phyloP scores from a whole-genome alignment of 2,888 invertebrate genomes.

The Sinohyriopsis cumingii region DNA sequence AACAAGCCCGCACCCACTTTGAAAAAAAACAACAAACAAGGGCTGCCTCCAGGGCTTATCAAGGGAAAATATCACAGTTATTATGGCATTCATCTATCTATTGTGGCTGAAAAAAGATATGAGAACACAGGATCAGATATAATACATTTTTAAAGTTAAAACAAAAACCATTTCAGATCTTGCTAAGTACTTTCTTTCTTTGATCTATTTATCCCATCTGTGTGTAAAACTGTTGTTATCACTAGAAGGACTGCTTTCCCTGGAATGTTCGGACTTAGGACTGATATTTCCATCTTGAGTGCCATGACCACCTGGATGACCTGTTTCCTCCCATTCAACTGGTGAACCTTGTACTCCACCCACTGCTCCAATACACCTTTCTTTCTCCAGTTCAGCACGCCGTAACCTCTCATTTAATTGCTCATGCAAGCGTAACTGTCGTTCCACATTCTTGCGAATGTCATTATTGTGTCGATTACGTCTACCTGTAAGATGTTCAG shows the following conservation, averaged over 20 bases:
- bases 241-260: constrained; percentile 42
- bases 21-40: too few relatives aligned
- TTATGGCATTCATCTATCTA: too few relatives aligned
- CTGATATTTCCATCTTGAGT: constrained; percentile 23
- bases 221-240: constrained; percentile 7
- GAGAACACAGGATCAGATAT: too few relatives aligned
- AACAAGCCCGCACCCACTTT: too few relatives aligned
- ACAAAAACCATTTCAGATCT: too few relatives aligned
- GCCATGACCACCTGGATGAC: constrained; percentile 8
- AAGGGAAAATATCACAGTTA: too few relatives aligned
- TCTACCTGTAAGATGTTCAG: constrained; percentile 47
- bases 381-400: constrained; percentile 42
- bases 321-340: constrained; percentile 23
- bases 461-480: constrained; percentile 27
- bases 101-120: too few relatives aligned
- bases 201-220: too few relatives aligned
- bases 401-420: constrained; percentile 42
- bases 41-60: too few relatives aligned
- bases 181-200: too few relatives aligned
- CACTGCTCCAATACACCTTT: constrained; percentile 42
- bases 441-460: constrained; percentile 34
- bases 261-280: constrained; percentile 31
- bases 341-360: constrained; percentile 26
- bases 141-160: too few relatives aligned
- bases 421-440: constrained; percentile 40